Base-by-base conservation (phyloP, 92 coral and sea anemone genomes). In the Muricea muricata region DNA sequence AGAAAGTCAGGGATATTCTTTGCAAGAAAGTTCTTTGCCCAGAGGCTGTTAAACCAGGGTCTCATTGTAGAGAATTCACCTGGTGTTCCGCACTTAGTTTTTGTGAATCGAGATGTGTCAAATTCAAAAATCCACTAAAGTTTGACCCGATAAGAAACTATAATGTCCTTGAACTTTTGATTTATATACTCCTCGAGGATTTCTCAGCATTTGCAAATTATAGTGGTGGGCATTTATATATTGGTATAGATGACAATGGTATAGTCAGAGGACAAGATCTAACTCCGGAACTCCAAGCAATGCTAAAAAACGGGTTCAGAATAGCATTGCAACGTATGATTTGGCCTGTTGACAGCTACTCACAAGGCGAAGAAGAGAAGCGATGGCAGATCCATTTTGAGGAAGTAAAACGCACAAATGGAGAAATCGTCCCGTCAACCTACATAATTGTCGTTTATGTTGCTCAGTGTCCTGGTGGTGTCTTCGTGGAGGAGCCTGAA, bases 201-300 rank as follows among this genome's bases (percentile, higher is more conserved):
- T 45, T 86, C n/a, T 86, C 89, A 8, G 89, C 85, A 26, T 86
- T 86, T 29, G 89, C 89, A 14, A 86, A 86, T 79, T 55, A 79
- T 46, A 45, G 79, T 23, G 89, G 79, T 23, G 89, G 89, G 9
- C 89, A 82, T 47, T 33, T 86, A 18, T 86, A 78, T 50, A 77
- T 74, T 55, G 89, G 89, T 2, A 82, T 86, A 7, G 30, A 67
- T 3, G 74, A 86, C 25, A 79, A 78, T 24, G 89, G 89, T 21
- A 46, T 52, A 25, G 85, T 86, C 7, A 7, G 79, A 67, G 89
- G 89, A 41, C 73, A 86, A 31, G 28, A 5, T 2, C 50, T 79
- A 30, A 81, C 61, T 50, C 69, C 20, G 17, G 13, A n/a, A 37
- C 84, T 66, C 56, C 79, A 69, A 79, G 70, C 55, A 11, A 71